Evolutionary conservation across 2,888 invertebrate species (phyloP).

Genomic region (Barypeithes pellucidus): DNA sequence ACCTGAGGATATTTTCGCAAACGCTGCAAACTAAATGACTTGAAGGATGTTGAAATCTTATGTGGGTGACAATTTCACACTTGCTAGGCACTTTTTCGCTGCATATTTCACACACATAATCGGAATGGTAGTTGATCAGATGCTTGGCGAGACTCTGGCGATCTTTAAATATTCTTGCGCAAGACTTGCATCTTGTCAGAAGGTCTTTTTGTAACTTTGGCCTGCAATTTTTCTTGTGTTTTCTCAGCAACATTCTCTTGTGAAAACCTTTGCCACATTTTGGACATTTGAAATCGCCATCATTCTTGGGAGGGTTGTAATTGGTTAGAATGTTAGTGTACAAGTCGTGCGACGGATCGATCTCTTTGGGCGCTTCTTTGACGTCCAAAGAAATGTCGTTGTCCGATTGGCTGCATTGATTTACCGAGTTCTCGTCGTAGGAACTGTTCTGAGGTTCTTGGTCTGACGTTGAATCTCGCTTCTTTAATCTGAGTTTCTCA

Average conservation of each 20-base stretch:
- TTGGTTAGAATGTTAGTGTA: conserved; percentile 70
- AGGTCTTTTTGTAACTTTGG: conserved; percentile 72
- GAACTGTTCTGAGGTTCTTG: conserved; percentile 25
- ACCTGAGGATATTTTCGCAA: conserved; percentile 74
- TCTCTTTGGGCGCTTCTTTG: conserved; percentile 65
- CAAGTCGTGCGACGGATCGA: conserved; percentile 67
- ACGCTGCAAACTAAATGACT: conserved; percentile 73
- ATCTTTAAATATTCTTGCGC: conserved; percentile 74
- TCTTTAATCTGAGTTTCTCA: too few relatives aligned
- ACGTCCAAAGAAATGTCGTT: conserved; percentile 48
- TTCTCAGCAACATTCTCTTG: conserved; percentile 73
- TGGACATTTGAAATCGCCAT: conserved; percentile 72
- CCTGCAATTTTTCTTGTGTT: conserved; percentile 75
- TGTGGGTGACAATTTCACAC: conserved; percentile 75
- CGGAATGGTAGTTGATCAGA: conserved; percentile 73
- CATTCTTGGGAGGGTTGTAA: conserved; percentile 70
- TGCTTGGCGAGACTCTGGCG: conserved; percentile 74
- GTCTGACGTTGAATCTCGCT: conserved; percentile 21
- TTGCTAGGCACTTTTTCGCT: conserved; percentile 73
- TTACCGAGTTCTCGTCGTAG: conserved; percentile 17
- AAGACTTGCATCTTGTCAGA: conserved; percentile 74
- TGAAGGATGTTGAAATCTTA: conserved; percentile 72
- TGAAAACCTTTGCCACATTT: conserved; percentile 75
- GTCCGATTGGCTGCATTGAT: conserved; percentile 41
- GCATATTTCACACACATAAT: conserved; percentile 74